Evolutionary conservation across 2,888 invertebrate genomes (phyloP), one percentile per base, ranked within the genome.

Genomic region (Eumerus sabulonum): DNA sequence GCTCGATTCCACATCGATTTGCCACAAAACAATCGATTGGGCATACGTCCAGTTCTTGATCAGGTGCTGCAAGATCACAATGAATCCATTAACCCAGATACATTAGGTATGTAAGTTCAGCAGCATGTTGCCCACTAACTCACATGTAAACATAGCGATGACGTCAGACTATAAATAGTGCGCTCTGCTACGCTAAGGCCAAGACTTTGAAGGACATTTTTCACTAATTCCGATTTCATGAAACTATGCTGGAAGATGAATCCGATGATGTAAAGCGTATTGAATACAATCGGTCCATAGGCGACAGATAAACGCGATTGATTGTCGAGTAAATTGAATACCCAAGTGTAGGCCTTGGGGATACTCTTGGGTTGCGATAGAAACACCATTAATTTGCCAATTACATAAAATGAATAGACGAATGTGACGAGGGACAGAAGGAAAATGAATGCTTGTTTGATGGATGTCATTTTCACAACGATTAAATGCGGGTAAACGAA

Each of bases 231-330:
- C 51, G 89, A 89, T 63, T 91, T 91, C 89, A 92, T 90, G 36
- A 90, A 83, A 17, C 92, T 91, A 83, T 92, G 92, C 85, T 92
- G 92, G 3, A 92, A 85, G 70, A 92, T 90, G 83, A 92, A 92
- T 7, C 87, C 82, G 72, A 90, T 89, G 40, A 92, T 74, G 17
- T 91, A 88, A 9, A 88, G 85, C 42, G 90, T 90, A 82, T 92
- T 88, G 16, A 88, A 84, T 0, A 91, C 86, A 50, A 89, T 85
- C 11, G 90, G 85, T 1, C 88, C 85, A 84, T 88, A 89, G 16
- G 88, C 85, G 53, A 88, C 87, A 84, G 87, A 85, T 77, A 89
- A 54, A 1, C 86, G 84, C 0, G 87, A 86, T 56, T 83, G 84
- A 47, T 87, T 87, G 70, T 89, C 89, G 72, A 89, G 74, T 4